Evolutionary conservation across 2,113 vertebrate species (phyloP), one percentile per base, ranked within the genome.

Genomic region (Arvicanthis niloticus): DNA sequence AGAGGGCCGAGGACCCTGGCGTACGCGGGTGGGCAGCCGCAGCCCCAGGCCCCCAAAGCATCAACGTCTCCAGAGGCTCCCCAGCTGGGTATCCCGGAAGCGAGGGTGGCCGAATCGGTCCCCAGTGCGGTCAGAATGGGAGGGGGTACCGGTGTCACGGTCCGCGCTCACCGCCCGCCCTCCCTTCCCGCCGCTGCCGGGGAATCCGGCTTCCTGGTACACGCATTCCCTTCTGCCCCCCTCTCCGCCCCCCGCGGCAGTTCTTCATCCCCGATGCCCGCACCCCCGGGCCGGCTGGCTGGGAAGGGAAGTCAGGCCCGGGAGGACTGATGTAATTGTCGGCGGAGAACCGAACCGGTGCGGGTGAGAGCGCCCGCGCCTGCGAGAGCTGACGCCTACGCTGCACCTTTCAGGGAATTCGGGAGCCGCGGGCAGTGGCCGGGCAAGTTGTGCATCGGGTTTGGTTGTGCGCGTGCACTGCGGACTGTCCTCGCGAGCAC

Each of bases 281-380:
- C 88, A n/a, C 51, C 51, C n/a, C 72, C 40, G 11, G 29, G 48
- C 96, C 62, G 96, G 60, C 94, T 76, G 97, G 68, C 77, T 53
- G 76, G 75, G 90, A 88, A 73, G 88, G 53, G 95, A 91, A 92
- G 96, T 97, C 42, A 87, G 95, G 78, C 87, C 90, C 0, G 26
- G 78, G 86, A 87, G 82, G 85, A 92, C 97, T 97, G 98, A 97
- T 97, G 97, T 97, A 92, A 98, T 98, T 93, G 97, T 94, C 93
- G 70, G 94, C 58, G 73, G 78, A 93, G 95, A 91, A 93, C 85
- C 84, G 77, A 95, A 87, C 88, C 88, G 5, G 93, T 87, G 96
- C 85, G 65, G 65, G 80, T 16, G 89, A 81, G 70, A 81, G 93
- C 70, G 76, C 88, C 42, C 21, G 70, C 53, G 70, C 89, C 82